phyloP scores from a whole-genome alignment of 2,888 invertebrate genomes.

The Tigriopus californicus region DNA sequence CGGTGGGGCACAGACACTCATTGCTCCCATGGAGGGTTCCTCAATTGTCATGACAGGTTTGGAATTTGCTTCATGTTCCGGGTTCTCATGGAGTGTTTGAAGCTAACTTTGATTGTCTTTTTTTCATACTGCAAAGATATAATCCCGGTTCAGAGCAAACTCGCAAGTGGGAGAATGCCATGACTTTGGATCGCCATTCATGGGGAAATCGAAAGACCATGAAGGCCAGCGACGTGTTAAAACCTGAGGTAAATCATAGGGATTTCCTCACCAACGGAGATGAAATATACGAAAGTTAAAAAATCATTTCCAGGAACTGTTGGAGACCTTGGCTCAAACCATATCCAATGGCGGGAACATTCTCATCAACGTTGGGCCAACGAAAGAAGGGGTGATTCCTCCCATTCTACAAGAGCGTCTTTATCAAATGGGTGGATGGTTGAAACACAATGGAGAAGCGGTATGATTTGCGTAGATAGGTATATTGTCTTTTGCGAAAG shows the following conservation, averaged over 20 bases:
- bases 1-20: not conserved
- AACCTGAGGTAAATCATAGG: slow-evolving; percentile 22
- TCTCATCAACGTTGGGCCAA: slow-evolving; percentile 72
- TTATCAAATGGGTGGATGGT: slow-evolving; percentile 57
- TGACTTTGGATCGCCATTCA: slow-evolving; percentile 66
- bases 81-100: no score
- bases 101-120: no score
- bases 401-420: slow-evolving; percentile 73
- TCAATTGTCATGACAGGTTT: slow-evolving; percentile 18
- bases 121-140: slow-evolving; percentile 34
- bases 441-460: slow-evolving; percentile 61
- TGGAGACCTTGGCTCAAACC: slow-evolving; percentile 49
- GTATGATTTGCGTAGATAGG: not conserved
- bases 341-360: slow-evolving; percentile 72
- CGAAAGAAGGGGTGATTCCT: slow-evolving; percentile 63
- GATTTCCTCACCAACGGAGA: not conserved
- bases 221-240: slow-evolving; percentile 43
- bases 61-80: no score
- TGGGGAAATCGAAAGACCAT: slow-evolving; percentile 71
- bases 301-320: slow-evolving; percentile 34
- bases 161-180: slow-evolving; percentile 91
- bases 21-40: not conserved
- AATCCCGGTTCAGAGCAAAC: slow-evolving; percentile 37
- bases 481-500: not conserved
- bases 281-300: not conserved